phyloP scores from a whole-genome alignment of 2,113 vertebrate genomes.

The Hippoglossus stenolepis region DNA sequence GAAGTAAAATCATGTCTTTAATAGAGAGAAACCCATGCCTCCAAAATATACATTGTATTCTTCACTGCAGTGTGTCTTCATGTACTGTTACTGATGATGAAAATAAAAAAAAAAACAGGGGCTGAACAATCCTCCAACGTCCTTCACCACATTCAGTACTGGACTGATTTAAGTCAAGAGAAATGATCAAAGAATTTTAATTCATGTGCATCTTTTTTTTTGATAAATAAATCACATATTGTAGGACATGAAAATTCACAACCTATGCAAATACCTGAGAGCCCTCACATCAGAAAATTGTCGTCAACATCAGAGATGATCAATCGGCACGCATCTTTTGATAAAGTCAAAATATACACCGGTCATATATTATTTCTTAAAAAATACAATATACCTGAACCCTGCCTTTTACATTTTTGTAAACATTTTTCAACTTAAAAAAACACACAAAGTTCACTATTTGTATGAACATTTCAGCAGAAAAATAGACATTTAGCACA shows the following conservation, averaged over 20 bases:
- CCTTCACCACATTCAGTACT: constrained; percentile 62
- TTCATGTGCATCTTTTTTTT: constrained; percentile 43
- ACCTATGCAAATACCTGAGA: constrained; percentile 93
- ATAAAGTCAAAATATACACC: constrained; percentile 86
- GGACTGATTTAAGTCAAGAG: constrained; percentile 36
- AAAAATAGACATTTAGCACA: constrained; percentile 87
- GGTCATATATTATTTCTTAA: constrained; percentile 74
- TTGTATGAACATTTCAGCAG: constrained; percentile 76
- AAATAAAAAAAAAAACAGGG: constrained; percentile 16
- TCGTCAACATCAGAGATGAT: constrained; percentile 50
- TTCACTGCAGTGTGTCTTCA: constrained; percentile 77
- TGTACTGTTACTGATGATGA: constrained; percentile 55
- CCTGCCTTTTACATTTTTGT: constrained; percentile 78
- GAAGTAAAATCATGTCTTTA: constrained; percentile 72
- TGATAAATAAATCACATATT: constrained; percentile 68
- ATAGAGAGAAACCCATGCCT: constrained; percentile 77
- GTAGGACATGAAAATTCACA: constrained; percentile 73
- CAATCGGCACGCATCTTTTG: constrained; percentile 47
- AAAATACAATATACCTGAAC: constrained; percentile 91
- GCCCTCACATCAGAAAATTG: constrained; percentile 85
- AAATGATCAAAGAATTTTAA: constrained; percentile 43
- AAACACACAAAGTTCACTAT: constrained; percentile 76
- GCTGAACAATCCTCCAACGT: constrained; percentile 50
- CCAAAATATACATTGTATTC: constrained; percentile 74
- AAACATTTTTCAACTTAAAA: constrained; percentile 71